Conservation (phyloP, 2,113 vertebrate genomes). For the Ranitomeya imitator region DNA sequence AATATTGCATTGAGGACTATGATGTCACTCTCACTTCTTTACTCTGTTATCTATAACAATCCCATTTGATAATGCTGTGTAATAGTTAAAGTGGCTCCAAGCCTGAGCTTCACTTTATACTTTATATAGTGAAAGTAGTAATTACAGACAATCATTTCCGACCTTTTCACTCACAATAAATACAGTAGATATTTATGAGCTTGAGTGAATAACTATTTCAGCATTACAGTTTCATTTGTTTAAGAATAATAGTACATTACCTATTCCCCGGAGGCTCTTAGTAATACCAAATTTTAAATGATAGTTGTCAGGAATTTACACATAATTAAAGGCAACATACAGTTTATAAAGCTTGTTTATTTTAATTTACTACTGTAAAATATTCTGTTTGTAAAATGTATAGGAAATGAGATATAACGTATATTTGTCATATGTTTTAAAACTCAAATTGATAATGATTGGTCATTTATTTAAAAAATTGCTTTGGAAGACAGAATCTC, state of each 20-base stretch:
- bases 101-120: neutral
- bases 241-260: conserved; percentile 1
- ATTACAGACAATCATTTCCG: conserved; percentile 27
- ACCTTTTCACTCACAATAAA: conserved; percentile 21
- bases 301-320: conserved; percentile 13
- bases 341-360: neutral
- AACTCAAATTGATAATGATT: too few relatives aligned
- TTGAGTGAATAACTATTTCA: neutral
- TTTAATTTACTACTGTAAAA: neutral
- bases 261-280: neutral
- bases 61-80: neutral
- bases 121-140: conserved; percentile 2
- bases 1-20: neutral
- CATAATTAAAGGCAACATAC: conserved; percentile 11
- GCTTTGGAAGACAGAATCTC: too few relatives aligned
- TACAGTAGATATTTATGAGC: conserved; percentile 5
- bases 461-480: too few relatives aligned
- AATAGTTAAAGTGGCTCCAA: conserved; percentile 9
- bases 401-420: neutral
- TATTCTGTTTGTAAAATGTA: neutral
- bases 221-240: neutral
- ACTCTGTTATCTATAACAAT: neutral
- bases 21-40: neutral
- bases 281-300: neutral
- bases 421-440: neutral